Evolutionary conservation across 2,113 vertebrate genomes (phyloP), one percentile per base, ranked within the genome.

Genomic region (Lampris megalopsis): DNA sequence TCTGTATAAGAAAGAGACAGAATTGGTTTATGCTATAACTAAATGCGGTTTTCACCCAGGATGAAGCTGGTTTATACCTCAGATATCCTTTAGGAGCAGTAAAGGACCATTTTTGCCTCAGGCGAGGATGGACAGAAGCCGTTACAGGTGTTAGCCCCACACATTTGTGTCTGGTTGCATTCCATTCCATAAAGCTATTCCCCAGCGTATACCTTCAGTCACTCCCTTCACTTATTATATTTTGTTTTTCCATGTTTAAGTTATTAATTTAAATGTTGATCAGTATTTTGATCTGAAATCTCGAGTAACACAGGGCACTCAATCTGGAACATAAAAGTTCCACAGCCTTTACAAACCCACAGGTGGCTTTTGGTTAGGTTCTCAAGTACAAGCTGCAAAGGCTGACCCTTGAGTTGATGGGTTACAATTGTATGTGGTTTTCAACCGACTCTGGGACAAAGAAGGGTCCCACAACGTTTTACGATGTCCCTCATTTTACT

Each of bases 391-490:
- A 24, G 24, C 24, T 24, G 24, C 24, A 24, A 24, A 24, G 24
- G 24, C 24, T 24, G 24, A 24, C 24, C 24, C 24, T 24, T 24
- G 24, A 24, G 24, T 24, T 24, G 73, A 47, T 49, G 48, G 73
- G 59, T 76, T 75, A 58, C n/a, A 75, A 50, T 24, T 53, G 65
- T n/a, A n/a, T 48, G 54, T 3, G 53, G 35, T 79, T 83, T 82
- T 79, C 63, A 54, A 59, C 71, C 71, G 81, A 80, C 90, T 90
- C 87, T 75, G 82, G 85, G 84, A 83, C 71, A 50, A 60, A 71
- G 9, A 24, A 2, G 78, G 80, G 80, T 81, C 79, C 76, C 24
- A 9, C 0, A 47, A 65, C 50, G 45, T 65, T 40, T 36, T 38
- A 9, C 13, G 36, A 69, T 75, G 50, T 77, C 38, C 45, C 43